These are phyloP conservation scores for Bovichtus variegatus DNA, from an alignment of 2,797 vertebrate genomes.

Conservation along the genomic window DNA sequence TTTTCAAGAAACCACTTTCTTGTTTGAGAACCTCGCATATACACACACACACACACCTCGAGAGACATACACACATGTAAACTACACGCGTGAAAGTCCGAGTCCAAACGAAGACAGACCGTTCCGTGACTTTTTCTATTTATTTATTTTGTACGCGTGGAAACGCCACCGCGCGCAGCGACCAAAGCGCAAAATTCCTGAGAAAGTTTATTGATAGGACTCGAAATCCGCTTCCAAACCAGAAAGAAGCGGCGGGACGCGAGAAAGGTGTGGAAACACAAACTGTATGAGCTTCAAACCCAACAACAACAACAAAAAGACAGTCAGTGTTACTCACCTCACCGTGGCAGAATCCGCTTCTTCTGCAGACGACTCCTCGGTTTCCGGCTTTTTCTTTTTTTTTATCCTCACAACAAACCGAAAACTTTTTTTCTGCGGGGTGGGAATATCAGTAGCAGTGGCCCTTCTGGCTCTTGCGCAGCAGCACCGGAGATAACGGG, in stretches of 20 bases:
- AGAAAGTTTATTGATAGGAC: constrained; percentile 60
- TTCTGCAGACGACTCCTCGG: constrained; percentile 55
- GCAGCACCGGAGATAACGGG: constrained; percentile 80
- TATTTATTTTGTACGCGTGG: constrained; percentile 13
- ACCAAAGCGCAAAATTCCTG: constrained; percentile 19
- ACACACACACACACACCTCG: not conserved
- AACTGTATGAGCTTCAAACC: constrained; percentile 56
- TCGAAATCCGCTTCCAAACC: constrained; percentile 18
- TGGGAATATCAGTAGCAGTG: constrained; percentile 54
- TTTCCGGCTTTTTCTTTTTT: constrained; percentile 64
- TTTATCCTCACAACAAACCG: constrained; percentile 80
- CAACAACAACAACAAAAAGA: constrained; percentile 49
- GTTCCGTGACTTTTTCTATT: constrained; percentile 26
- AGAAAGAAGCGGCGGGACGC: constrained; percentile 20
- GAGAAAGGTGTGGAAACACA: constrained; percentile 32
- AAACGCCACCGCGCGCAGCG: constrained; percentile 20
- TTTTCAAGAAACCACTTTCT: constrained; percentile 52
- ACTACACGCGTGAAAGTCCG: constrained; percentile 23
- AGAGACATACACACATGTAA: not conserved
- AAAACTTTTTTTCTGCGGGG: constrained; percentile 77
- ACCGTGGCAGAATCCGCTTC: constrained; percentile 61
- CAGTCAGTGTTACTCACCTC: constrained; percentile 68
- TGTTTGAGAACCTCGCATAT: constrained; percentile 31
- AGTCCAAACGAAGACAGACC: constrained; percentile 46
- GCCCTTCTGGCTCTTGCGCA: constrained; percentile 61